Conservation (phyloP, 2,113 vertebrate species). For the Pollimyrus isidori region DNA sequence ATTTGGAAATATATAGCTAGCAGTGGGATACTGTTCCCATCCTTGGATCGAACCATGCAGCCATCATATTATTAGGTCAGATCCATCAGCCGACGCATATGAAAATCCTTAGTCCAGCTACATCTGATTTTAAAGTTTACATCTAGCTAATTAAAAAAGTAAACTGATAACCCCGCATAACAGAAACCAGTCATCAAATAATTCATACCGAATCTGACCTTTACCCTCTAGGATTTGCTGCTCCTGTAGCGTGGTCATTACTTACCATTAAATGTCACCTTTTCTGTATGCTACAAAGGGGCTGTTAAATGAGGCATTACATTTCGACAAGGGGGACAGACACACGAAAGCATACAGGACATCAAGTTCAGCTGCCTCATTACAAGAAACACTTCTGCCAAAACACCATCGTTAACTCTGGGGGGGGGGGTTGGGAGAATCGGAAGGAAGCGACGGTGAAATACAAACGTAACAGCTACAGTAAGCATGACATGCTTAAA, state of each 20-base stretch:
- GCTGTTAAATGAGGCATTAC: slow-evolving; percentile 32
- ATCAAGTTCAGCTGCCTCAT: not conserved
- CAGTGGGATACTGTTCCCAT: not conserved
- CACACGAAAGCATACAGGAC: not conserved
- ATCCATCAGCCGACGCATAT: not conserved
- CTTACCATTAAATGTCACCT: slow-evolving; percentile 45
- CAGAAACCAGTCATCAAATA: not conserved
- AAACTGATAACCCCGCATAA: not conserved
- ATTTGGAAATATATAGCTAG: not conserved
- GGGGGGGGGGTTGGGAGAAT: not conserved
- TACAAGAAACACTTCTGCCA: not conserved
- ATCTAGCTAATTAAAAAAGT: not conserved
- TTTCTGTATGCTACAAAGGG: slow-evolving; percentile 24
- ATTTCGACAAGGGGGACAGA: slow-evolving; percentile 25
- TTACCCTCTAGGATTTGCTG: not conserved
- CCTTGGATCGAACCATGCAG: not conserved
- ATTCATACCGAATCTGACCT: not conserved
- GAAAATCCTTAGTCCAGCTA: not conserved
- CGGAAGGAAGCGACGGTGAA: not conserved
- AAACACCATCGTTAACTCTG: not conserved
- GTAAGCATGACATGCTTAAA: not conserved
- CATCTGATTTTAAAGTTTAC: not conserved
- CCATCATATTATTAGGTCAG: not conserved
- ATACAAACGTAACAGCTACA: not conserved
- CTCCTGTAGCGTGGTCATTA: slow-evolving; percentile 3